Conservation (phyloP, 2,888 invertebrate genomes). For the Mactromeris polynyma region DNA sequence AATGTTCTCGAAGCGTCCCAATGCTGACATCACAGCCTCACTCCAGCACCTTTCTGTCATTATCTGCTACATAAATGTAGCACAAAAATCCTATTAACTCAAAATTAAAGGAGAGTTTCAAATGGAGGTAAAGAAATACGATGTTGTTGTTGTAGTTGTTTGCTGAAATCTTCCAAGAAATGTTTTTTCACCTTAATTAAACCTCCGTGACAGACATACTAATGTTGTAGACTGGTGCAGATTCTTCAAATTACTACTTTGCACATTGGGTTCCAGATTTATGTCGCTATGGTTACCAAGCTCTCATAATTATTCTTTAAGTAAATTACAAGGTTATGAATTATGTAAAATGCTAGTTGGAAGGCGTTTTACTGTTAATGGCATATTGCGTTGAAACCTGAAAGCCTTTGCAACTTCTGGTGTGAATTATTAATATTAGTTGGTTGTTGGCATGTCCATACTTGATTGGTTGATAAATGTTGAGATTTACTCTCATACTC, state of each 20-base stretch:
- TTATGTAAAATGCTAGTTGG: neutral
- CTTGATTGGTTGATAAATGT: neutral
- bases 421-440: neutral
- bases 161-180: neutral
- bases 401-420: neutral
- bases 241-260: neutral
- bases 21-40: neutral
- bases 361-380: neutral
- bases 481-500: neutral
- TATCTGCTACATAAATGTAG: too few relatives aligned
- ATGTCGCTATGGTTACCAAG: neutral
- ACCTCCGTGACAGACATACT: conserved; percentile 11
- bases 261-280: conserved; percentile 5
- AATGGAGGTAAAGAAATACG: neutral
- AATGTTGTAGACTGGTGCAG: neutral
- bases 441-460: neutral
- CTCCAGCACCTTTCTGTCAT: too few relatives aligned
- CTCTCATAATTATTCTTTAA: neutral
- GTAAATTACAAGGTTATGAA: conserved; percentile 4
- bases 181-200: neutral
- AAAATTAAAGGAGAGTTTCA: neutral
- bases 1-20: neutral
- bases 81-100: too few relatives aligned
- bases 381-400: neutral
- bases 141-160: neutral